Conservation (phyloP, 1,140 invertebrate species). For the Hylyphantes graminicola region DNA sequence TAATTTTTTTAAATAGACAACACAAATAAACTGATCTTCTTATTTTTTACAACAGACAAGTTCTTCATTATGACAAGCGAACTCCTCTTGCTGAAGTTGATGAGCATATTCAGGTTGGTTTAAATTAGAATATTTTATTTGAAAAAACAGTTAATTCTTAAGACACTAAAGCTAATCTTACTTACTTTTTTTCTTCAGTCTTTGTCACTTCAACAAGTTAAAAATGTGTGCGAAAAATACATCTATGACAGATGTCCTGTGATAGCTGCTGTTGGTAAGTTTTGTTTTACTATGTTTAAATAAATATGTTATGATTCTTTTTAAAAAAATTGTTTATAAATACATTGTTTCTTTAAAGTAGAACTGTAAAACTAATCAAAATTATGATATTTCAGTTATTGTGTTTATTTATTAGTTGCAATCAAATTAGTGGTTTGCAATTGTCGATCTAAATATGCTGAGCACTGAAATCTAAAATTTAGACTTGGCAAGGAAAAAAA, state of each 20-base stretch:
- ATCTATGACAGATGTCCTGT: slow-evolving; percentile 58
- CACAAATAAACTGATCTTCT: neutral
- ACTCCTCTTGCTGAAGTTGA: slow-evolving; percentile 39
- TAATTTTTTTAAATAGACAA: too few relatives aligned
- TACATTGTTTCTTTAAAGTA: neutral
- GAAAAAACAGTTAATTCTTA: neutral
- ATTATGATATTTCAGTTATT: neutral
- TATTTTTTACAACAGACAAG: slow-evolving; percentile 24
- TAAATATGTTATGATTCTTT: neutral
- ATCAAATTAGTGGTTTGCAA: too few relatives aligned
- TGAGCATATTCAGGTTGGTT: slow-evolving; percentile 46
- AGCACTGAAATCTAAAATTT: too few relatives aligned
- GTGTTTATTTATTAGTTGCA: neutral
- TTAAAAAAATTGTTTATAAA: neutral
- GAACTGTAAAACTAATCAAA: neutral
- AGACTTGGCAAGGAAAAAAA: too few relatives aligned
- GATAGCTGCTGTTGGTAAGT: slow-evolving; percentile 49
- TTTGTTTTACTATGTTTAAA: neutral
- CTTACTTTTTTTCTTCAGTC: slow-evolving; percentile 1
- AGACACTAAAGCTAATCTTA: neutral
- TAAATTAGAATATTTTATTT: neutral
- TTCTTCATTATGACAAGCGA: slow-evolving; percentile 40
- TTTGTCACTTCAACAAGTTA: slow-evolving; percentile 34
- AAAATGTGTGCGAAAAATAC: slow-evolving; percentile 42
- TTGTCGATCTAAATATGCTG: too few relatives aligned